Percentiles rank a stretch among this genome's conserved stretches.
phyloP scores from a whole-genome alignment of 1,140 invertebrate genomes.

The Drosophila guanche region DNA sequence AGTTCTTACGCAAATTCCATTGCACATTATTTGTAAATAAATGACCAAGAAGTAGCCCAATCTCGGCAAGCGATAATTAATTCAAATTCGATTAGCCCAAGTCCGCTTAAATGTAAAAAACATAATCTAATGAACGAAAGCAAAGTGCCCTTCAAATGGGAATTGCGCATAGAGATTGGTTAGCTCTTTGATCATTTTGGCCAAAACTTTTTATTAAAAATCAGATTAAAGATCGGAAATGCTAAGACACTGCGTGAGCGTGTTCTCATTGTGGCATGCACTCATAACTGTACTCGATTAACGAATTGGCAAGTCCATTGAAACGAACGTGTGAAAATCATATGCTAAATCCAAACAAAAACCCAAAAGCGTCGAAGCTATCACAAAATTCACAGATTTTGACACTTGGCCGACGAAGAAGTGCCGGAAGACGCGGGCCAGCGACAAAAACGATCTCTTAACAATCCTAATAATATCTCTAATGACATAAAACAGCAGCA shows the following conservation, averaged over 20 bases:
- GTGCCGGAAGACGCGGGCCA: conserved; percentile 52
- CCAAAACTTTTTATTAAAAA: too few species aligned
- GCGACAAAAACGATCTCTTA: conserved; percentile 75
- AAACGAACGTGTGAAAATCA: conserved; percentile 76
- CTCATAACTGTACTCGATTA: conserved; percentile 55
- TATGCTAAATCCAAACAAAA: conserved; percentile 62
- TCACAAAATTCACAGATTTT: conserved; percentile 67
- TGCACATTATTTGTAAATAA: too few species aligned
- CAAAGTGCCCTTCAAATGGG: too few species aligned
- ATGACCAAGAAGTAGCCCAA: too few species aligned
- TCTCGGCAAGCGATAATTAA: too few species aligned
- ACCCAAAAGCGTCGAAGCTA: conserved; percentile 20
- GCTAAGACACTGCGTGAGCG: conserved; percentile 9
- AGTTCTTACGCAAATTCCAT: too few species aligned
- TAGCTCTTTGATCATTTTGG: too few species aligned
- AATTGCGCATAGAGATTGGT: too few species aligned
- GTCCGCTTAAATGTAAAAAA: too few species aligned
- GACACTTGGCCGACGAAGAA: conserved; percentile 60
- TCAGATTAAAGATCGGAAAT: conserved; percentile 11
- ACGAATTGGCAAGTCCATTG: conserved; percentile 71
- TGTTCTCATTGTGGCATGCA: conserved; percentile 25
- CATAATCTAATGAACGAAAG: too few species aligned
- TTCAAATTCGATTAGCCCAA: too few species aligned
- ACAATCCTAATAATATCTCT: conserved; percentile 81
- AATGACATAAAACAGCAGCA: conserved; percentile 77